A percentile compares a stretch with the other conserved stretches of the same genome.
Evolutionary conservation across 92 coral and sea anemone species (phyloP).

Genomic region (Parazoanthus darwini): DNA sequence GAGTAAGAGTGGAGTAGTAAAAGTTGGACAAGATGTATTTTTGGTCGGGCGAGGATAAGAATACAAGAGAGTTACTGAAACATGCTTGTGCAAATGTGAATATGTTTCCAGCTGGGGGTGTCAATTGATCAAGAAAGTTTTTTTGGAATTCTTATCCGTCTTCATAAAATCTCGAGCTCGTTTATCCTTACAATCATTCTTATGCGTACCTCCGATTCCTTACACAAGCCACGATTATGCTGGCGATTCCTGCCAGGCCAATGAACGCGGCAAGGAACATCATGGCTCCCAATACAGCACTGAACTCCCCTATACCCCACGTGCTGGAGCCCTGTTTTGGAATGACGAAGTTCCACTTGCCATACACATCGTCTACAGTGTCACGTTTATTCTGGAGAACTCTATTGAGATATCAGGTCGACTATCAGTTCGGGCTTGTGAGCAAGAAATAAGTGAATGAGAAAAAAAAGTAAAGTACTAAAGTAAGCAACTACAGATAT

Average conservation of each 20-base stretch:
- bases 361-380: constrained; percentile 16
- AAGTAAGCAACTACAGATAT: too few species aligned
- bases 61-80: too few species aligned
- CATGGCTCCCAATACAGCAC: constrained; percentile 73
- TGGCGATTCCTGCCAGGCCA: constrained; percentile 66
- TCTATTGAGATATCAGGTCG: constrained; percentile 18
- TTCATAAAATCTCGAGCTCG: not conserved
- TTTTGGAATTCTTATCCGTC: not conserved
- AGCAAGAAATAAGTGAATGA: not conserved
- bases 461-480: too few species aligned
- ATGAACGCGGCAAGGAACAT: constrained; percentile 59
- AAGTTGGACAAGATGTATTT: not conserved
- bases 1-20: not conserved
- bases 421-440: not conserved
- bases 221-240: constrained; percentile 56
- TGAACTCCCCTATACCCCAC: constrained; percentile 42
- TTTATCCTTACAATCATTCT: not conserved
- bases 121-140: too few species aligned
- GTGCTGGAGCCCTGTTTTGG: constrained; percentile 30
- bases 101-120: too few species aligned
- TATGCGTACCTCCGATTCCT: constrained; percentile 60
- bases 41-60: not conserved
- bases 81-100: too few species aligned
- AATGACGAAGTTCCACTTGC: constrained; percentile 52
- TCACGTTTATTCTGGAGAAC: constrained; percentile 41